Base-by-base conservation (phyloP, 2,888 invertebrate genomes). In the Hypomecis punctinalis region DNA sequence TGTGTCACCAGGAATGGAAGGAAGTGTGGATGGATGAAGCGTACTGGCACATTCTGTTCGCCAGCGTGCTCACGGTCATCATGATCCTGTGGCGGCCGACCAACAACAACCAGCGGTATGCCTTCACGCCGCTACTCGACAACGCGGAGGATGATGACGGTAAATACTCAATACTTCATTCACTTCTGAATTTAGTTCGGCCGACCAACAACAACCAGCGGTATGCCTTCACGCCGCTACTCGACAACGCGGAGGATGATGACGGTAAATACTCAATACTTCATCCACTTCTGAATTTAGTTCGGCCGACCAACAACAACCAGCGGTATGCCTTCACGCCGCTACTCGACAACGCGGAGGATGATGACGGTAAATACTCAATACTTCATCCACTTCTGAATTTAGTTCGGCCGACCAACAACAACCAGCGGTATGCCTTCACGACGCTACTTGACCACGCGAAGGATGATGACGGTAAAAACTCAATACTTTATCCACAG, bases 61-160 rank as follows among this genome's bases (percentile, higher is more conserved):
- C 97, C 11, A 94, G 96, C 71, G 95, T 99, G 61, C 93, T 99
- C 35, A 90, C 97, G 43, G 97, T 97, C 40, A 99, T 99, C 75
- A 98, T 99, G 97, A 95, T 99, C 69, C 94, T 99, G 68, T 99
- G 98, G 98, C 94, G 99, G 72, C 99, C 99, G 5, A 98, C 98
- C 13, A 97, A 97, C 84, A 99, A 99, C 89, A 99, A 98, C 91
- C 98, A 98, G 90, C 94, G 98, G 77, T 97, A 96, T 88, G 98
- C 99, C 4, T 99, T 99, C 91, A 98, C 98, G 0, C 98, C 98
- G 51, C 94, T 99, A 39, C 91, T 98, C 11, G 99, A 97, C 94
- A 94, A 94, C 89, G 93, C 97, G 33, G 96, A 97, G 74, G 97
- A 96, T 68, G 96, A 96, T 9, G 65, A 65, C 42, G 65, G 64